phyloP scores from a whole-genome alignment of 1,140 invertebrate genomes.

The Hyposmocoma kahamanoa region DNA sequence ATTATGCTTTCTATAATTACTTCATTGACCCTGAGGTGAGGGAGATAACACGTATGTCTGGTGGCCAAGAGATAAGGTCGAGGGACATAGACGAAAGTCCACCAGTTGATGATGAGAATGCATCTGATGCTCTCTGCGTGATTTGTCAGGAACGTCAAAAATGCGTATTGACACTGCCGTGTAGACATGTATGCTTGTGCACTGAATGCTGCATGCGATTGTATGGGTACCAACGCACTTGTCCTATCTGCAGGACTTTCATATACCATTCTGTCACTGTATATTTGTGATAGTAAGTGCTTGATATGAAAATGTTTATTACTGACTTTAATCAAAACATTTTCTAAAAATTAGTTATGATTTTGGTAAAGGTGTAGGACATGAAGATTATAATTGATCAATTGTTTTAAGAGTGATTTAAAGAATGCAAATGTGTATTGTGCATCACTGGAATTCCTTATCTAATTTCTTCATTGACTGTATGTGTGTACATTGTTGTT shows the following conservation, averaged over 20 bases:
- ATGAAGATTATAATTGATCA: too few species aligned
- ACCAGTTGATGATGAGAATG: constrained; percentile 28
- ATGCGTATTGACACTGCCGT: constrained; percentile 62
- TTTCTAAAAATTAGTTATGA: too few species aligned
- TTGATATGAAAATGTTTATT: too few species aligned
- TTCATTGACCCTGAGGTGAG: constrained; percentile 52
- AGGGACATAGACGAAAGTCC: constrained; percentile 22
- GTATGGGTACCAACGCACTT: constrained; percentile 63
- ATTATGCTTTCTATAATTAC: constrained; percentile 56
- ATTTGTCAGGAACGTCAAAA: constrained; percentile 64
- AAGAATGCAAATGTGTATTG: too few species aligned
- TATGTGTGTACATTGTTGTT: too few species aligned
- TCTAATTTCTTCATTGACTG: too few species aligned
- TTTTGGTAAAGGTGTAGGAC: too few species aligned
- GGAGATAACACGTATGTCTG: constrained; percentile 46
- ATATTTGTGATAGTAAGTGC: constrained; percentile 60
- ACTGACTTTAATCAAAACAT: too few species aligned
- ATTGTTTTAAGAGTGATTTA: too few species aligned
- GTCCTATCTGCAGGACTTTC: constrained; percentile 64
- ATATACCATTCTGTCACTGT: constrained; percentile 64
- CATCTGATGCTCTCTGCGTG: constrained; percentile 53
- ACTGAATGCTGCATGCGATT: constrained; percentile 54
- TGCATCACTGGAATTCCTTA: too few species aligned
- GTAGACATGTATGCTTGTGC: constrained; percentile 62
- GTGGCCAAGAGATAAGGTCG: constrained; percentile 30